Evolutionary conservation across 2,797 vertebrate species (phyloP).

Genomic region (Danio choprae): DNA sequence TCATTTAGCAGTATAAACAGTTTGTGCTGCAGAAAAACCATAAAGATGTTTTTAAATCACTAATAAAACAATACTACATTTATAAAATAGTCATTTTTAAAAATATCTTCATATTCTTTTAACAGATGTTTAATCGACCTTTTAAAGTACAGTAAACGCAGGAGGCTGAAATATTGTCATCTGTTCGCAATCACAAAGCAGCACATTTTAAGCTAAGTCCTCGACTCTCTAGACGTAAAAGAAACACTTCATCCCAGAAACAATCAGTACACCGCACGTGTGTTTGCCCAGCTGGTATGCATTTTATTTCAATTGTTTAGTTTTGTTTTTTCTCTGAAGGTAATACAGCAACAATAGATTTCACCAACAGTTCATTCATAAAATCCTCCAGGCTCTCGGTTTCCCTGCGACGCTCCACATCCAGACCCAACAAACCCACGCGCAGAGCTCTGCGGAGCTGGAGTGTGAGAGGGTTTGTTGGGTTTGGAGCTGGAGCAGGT

Average conservation of each 20-base stretch:
- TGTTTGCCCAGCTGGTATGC: slow-evolving; percentile 49
- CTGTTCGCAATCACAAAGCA: neutral
- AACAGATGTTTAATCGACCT: neutral
- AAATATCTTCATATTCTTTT: neutral
- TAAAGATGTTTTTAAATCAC: neutral
- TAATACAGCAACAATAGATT: slow-evolving; percentile 55
- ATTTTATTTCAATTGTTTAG: slow-evolving; percentile 55
- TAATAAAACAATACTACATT: too few relatives aligned
- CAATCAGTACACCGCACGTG: neutral
- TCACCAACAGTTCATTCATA: slow-evolving; percentile 59
- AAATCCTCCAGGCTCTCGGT: slow-evolving; percentile 51
- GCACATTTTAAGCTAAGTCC: neutral
- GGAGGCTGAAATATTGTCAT: neutral
- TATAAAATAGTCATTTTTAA: neutral
- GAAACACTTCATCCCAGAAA: neutral
- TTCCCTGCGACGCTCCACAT: slow-evolving; percentile 6
- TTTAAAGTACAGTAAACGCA: neutral
- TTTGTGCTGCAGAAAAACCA: too few relatives aligned
- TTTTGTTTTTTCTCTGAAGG: slow-evolving; percentile 23
- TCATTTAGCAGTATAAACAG: too few relatives aligned
- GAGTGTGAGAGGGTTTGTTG: neutral
- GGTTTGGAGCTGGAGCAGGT: slow-evolving; percentile 7
- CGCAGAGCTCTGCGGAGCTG: neutral
- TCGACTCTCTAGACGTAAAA: neutral
- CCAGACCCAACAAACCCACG: slow-evolving; percentile 26